phyloP scores from a whole-genome alignment of 2,113 vertebrate species.

The Lepidothrix coronata region DNA sequence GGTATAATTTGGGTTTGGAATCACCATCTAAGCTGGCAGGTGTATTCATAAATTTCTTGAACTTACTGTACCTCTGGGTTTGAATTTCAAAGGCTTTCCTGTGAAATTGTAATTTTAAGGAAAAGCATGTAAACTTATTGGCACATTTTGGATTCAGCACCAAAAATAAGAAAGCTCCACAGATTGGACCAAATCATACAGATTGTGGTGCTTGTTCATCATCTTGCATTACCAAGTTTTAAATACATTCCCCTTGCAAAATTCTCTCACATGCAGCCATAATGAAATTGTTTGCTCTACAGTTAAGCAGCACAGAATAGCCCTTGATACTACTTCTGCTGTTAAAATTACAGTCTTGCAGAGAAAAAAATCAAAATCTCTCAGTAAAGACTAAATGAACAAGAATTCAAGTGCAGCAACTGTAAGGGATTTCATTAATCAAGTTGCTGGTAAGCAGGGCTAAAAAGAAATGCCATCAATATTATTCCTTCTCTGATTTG shows the following conservation, averaged over 20 bases:
- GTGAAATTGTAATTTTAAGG: background rate
- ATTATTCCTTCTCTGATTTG: background rate
- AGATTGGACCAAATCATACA: background rate
- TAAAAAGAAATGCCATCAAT: background rate
- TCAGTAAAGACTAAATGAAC: background rate
- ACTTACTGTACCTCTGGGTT: conserved; percentile 62
- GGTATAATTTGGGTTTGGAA: conserved; percentile 75
- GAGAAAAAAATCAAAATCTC: background rate
- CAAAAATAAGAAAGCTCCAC: background rate
- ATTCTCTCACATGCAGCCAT: background rate
- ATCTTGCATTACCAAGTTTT: background rate
- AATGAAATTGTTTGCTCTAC: background rate
- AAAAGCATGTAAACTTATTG: fast-evolving
- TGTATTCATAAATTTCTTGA: conserved; percentile 58
- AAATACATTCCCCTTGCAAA: background rate
- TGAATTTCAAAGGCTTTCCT: conserved; percentile 76
- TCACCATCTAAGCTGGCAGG: conserved; percentile 55
- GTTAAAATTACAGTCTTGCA: background rate
- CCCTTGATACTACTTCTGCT: background rate
- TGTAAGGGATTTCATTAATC: background rate
- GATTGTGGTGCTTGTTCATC: background rate
- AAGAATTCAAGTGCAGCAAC: background rate
- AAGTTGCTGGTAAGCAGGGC: background rate
- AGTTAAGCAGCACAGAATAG: background rate
- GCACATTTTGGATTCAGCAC: background rate